Base-by-base conservation (phyloP, 2,113 vertebrate genomes). In the Arothron firmamentum region DNA sequence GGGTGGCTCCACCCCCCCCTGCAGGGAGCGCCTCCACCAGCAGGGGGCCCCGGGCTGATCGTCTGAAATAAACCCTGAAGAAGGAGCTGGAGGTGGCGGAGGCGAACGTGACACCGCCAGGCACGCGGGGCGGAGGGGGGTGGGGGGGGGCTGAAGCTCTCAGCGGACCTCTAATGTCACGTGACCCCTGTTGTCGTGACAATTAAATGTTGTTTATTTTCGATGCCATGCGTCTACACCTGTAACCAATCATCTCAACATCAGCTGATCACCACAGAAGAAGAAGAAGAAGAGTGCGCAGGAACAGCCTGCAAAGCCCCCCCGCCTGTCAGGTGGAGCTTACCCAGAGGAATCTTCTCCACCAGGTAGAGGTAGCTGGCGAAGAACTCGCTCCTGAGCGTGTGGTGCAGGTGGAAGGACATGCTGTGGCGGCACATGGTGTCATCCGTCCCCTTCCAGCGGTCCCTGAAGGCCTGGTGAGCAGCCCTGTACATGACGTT, bases 301-400 rank as follows among this genome's bases (percentile, higher is more conserved):
- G n/a, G n/a, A n/a, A n/a, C n/a, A n/a, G n/a, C n/a, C n/a, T n/a
- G n/a, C n/a, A n/a, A n/a, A n/a, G n/a, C n/a, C n/a, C n/a, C n/a
- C n/a, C n/a, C n/a, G n/a, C n/a, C n/a, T n/a, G n/a, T n/a, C n/a
- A n/a, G n/a, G n/a, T n/a, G n/a, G n/a, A n/a, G n/a, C n/a, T n/a
- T n/a, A 98, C 97, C 95, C 76, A 98, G 74, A 52, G 94, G 93
- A 17, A 88, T 91, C 75, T 92, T 91, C 81, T 98, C 95, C 86
- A 98, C 81, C 75, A 98, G 89, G 80, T 94, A 96, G 55, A 97
- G 92, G 79, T 96, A 98, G 82, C 96, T 95, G 88, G 92, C 94
- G 62, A 99, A 99, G 89, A 99, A 99, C 69, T 99, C 94, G 15
- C 88, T 92, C 64, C 90, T 87, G 65, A 99, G 91, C 0, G 93